Base-by-base conservation (phyloP, 2,113 vertebrate species). In the Mesembrinibis cayennensis region DNA sequence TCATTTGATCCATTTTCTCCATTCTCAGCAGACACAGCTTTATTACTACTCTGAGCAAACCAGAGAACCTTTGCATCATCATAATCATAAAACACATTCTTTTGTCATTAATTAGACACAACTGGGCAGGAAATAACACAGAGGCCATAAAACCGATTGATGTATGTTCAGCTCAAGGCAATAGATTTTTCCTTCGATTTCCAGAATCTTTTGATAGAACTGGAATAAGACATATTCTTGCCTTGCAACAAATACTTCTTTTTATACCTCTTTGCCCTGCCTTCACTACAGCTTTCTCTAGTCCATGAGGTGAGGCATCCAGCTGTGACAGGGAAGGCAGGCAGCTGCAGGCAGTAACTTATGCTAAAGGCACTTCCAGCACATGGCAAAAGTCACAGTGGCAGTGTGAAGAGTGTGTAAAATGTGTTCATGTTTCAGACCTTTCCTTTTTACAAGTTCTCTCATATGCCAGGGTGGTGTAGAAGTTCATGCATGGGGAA, bases 51-150 rank as follows among this genome's bases (percentile, higher is more conserved):
- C 61, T 83, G 89, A 95, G 76, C n/a, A 95, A 95, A 90, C 50
- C 38, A 47, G 86, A 92, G 80, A 95, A 88, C 81, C 65, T 94
- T 85, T 66, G 81, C 94, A 90, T 97, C 93, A 93, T 79, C 71
- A 42, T 92, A 90, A 94, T 69, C 92, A 96, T 96, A 96, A 97
- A 97, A 76, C 87, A 96, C 86, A 79, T 93, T 95, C 80, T 91
- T 90, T 66, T 96, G 92, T 93, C 92, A 92, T 97, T 97, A 97
- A 96, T 97, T 97, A 96, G 93, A 52, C 95, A 96, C 82, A 95
- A 90, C 79, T 92, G 93, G 81, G 82, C 77, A 95, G 76, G 85
- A 96, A 96, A 90, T 86, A 96, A 82, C 84, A 82, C 38, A 53
- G 70, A 80, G 82, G n/a, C 45, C 62, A 44, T 97, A 96, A 97